Evolutionary conservation across 1,140 invertebrate species (phyloP).

Genomic region (Macrostomum lignano): DNA sequence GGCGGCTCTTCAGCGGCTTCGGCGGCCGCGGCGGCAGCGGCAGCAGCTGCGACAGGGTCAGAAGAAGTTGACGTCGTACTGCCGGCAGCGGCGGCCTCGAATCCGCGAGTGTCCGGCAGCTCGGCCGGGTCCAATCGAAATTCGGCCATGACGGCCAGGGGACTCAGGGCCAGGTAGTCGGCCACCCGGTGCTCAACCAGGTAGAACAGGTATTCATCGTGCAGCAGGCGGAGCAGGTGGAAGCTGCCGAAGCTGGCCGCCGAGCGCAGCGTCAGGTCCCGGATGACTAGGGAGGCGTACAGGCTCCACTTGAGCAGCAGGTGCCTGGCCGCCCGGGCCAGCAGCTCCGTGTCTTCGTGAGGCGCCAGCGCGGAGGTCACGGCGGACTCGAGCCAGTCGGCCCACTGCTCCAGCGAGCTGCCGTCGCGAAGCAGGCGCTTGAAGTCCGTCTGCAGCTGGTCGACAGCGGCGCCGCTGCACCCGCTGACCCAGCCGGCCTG

Average conservation of each 20-base stretch:
- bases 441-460: slow-evolving; percentile 62
- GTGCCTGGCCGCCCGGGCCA: slow-evolving; percentile 52
- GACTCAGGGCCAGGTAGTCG: too few species aligned
- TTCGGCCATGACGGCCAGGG: too few species aligned
- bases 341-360: slow-evolving; percentile 43
- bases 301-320: slow-evolving; percentile 96
- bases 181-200: slow-evolving; percentile 66
- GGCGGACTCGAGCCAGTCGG: slow-evolving; percentile 69
- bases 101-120: too few species aligned
- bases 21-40: too few species aligned
- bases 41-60: too few species aligned
- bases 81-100: too few species aligned
- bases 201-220: slow-evolving; percentile 98
- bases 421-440: slow-evolving; percentile 68
- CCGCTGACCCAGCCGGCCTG: slow-evolving; percentile 89
- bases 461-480: slow-evolving; percentile 56
- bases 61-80: too few species aligned
- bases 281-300: slow-evolving; percentile 83
- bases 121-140: too few species aligned
- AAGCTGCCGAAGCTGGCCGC: slow-evolving; percentile 94
- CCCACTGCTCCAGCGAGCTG: slow-evolving; percentile 80
- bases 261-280: slow-evolving; percentile 68
- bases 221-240: slow-evolving; percentile 77
- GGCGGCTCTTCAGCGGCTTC: too few species aligned
- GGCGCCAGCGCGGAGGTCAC: slow-evolving; percentile 55